A percentile compares a stretch with the other conserved stretches of the same genome.
Evolutionary conservation across 1,140 invertebrate genomes (phyloP).

Genomic region (Bombus terrestris): DNA sequence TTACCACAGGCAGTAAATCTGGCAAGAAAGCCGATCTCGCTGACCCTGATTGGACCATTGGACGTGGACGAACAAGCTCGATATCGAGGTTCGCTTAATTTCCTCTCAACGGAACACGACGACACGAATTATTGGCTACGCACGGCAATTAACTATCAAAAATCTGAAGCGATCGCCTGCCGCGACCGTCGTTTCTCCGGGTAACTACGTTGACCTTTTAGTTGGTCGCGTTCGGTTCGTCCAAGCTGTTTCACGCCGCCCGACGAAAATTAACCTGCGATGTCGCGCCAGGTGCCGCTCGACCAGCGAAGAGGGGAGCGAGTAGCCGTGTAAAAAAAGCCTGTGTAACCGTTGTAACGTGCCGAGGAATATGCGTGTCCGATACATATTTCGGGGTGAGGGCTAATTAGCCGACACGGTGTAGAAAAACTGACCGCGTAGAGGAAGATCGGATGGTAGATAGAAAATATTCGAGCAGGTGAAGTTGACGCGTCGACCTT

Average conservation of each 20-base stretch:
- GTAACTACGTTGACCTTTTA: constrained; percentile 15
- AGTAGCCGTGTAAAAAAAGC: not conserved
- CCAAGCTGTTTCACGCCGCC: not conserved
- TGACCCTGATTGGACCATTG: constrained; percentile 61
- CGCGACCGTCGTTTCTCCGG: not conserved
- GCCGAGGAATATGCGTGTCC: constrained; percentile 9
- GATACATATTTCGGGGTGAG: constrained; percentile 21
- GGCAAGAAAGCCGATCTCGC: constrained; percentile 64
- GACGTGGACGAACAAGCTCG: constrained; percentile 31
- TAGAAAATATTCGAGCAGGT: constrained; percentile 32
- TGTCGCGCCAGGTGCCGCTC: not conserved
- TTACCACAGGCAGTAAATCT: constrained; percentile 64
- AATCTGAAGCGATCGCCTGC: not conserved
- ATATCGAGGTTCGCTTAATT: constrained; percentile 49
- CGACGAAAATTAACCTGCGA: not conserved
- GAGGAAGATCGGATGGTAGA: constrained; percentile 16
- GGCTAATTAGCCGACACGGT: constrained; percentile 36
- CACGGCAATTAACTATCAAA: constrained; percentile 19
- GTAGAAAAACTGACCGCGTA: not conserved
- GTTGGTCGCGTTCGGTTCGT: not conserved
- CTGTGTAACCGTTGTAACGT: constrained; percentile 6
- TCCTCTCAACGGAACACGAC: constrained; percentile 22
- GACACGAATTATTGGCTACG: constrained; percentile 50
- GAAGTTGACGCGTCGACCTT: constrained; percentile 13
- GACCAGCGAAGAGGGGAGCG: not conserved